Evolutionary conservation across 1,140 invertebrate genomes (phyloP).

Genomic region (Venturia canescens): DNA sequence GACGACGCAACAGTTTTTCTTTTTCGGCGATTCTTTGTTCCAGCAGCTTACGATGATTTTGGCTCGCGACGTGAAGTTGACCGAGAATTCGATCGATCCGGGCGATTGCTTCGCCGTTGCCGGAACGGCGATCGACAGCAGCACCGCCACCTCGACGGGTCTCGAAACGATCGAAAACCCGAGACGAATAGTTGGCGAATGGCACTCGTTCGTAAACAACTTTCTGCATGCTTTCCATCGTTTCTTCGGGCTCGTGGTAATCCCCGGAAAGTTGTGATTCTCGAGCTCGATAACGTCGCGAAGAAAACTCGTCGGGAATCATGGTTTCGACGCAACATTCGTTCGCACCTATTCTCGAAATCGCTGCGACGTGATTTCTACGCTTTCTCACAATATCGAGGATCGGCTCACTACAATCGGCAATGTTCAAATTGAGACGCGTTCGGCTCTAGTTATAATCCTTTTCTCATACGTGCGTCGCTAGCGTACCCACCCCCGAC

Average conservation of each 20-base stretch:
- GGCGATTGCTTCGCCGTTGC: constrained; percentile 62
- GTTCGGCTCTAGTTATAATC: constrained; percentile 72
- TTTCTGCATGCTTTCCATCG: neutral
- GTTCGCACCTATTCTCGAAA: neutral
- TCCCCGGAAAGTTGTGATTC: neutral
- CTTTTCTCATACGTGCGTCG: constrained; percentile 80
- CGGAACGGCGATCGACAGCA: neutral
- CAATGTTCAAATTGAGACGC: constrained; percentile 50
- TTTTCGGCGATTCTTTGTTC: constrained; percentile 59
- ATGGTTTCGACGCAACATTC: constrained; percentile 39
- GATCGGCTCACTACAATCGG: constrained; percentile 16
- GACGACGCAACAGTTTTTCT: constrained; percentile 38
- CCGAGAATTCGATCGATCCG: constrained; percentile 66
- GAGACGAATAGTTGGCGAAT: neutral
- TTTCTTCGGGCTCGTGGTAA: neutral
- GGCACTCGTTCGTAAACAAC: neutral
- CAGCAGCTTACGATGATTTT: constrained; percentile 67
- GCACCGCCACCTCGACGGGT: neutral
- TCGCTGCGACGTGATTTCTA: neutral
- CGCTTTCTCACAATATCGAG: constrained; percentile 9
- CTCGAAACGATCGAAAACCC: neutral
- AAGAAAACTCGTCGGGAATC: constrained; percentile 21
- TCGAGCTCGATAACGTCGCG: neutral
- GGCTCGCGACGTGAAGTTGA: constrained; percentile 65
- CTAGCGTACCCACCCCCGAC: constrained; percentile 77